A percentile compares a stretch with the other conserved stretches of the same genome.
phyloP scores from a whole-genome alignment of 2,113 vertebrate species.

The Calyptommatus sinebrachiatus region DNA sequence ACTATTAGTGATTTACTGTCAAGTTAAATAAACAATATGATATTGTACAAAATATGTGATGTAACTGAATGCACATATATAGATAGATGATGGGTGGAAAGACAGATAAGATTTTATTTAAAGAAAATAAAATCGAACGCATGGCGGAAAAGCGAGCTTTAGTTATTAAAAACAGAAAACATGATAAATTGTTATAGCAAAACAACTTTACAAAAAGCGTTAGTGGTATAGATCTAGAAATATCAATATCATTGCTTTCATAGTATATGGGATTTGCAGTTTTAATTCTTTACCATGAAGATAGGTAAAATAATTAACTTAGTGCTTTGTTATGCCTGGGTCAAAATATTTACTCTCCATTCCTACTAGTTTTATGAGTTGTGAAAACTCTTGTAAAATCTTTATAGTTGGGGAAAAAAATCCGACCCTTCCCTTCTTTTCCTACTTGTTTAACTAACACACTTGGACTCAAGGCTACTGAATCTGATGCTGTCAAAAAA shows the following conservation, averaged over 20 bases:
- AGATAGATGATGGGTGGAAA: too few species aligned
- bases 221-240: neutral
- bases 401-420: neutral
- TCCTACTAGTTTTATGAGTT: neutral
- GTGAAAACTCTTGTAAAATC: neutral
- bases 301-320: neutral
- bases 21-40: too few species aligned
- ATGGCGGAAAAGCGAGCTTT: neutral
- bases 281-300: conserved; percentile 12
- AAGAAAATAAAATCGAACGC: too few species aligned
- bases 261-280: rapidly evolving
- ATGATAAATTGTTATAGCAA: neutral
- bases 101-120: too few species aligned
- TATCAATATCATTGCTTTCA: neutral
- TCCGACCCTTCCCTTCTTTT: neutral
- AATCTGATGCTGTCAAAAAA: conserved; percentile 18
- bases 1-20: too few species aligned
- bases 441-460: neutral
- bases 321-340: neutral
- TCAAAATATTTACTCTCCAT: conserved; percentile 2
- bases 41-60: too few species aligned
- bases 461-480: neutral
- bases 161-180: conserved; percentile 14
- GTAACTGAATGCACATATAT: too few species aligned
- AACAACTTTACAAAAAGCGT: neutral